phyloP scores from a whole-genome alignment of 2,888 invertebrate species.

The Melinopterus prodromus region DNA sequence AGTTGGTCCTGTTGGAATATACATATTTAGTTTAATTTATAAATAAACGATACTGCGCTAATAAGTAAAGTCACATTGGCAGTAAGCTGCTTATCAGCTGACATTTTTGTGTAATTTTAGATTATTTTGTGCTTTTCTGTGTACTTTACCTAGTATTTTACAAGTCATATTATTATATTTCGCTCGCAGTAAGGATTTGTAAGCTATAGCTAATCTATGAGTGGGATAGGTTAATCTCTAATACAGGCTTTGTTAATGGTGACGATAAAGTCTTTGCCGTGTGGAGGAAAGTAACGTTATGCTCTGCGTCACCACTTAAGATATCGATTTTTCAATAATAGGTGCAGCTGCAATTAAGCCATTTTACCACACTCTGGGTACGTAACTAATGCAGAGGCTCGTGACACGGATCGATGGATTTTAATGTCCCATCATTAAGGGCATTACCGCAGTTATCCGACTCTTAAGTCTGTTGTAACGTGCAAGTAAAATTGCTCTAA shows the following conservation, averaged over 20 bases:
- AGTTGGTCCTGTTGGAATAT: not conserved
- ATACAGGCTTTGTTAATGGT: not conserved
- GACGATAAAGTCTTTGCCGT: not conserved
- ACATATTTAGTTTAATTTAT: constrained; percentile 4
- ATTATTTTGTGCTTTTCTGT: too few relatives aligned
- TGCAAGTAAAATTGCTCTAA: not conserved
- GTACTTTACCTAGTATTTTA: too few relatives aligned
- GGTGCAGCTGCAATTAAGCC: constrained; percentile 11
- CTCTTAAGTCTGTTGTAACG: not conserved
- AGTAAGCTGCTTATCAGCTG: too few relatives aligned
- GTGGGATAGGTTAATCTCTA: not conserved
- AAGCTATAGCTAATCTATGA: too few relatives aligned
- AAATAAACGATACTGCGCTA: too few relatives aligned
- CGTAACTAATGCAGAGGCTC: not conserved
- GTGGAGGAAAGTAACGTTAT: not conserved
- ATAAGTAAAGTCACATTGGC: too few relatives aligned
- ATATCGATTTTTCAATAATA: constrained; percentile 20
- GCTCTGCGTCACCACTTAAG: constrained; percentile 11
- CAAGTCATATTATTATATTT: too few relatives aligned
- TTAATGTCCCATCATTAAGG: constrained; percentile 12
- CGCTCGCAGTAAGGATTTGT: too few relatives aligned
- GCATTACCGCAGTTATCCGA: not conserved
- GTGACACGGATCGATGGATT: constrained; percentile 8
- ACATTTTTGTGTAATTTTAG: too few relatives aligned
- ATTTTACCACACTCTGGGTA: constrained; percentile 9